Percentiles rank a stretch among this genome's conserved stretches.
phyloP scores from a whole-genome alignment of 2,113 vertebrate species.

The Theristicus caerulescens region DNA sequence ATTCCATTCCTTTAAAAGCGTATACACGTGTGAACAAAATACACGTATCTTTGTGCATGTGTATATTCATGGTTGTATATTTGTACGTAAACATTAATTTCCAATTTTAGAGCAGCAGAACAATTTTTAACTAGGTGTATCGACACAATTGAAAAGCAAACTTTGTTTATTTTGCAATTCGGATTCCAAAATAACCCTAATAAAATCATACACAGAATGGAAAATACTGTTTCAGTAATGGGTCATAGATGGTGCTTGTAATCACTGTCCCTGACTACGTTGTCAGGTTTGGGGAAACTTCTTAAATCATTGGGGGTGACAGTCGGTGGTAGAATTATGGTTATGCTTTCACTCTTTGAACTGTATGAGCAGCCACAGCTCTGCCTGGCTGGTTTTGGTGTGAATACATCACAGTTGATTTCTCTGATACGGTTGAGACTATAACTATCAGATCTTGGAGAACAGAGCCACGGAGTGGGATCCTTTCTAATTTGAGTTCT shows the following conservation, averaged over 20 bases:
- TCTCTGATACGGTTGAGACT: background rate
- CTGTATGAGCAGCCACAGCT: background rate
- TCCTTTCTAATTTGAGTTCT: background rate
- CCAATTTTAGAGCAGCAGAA: background rate
- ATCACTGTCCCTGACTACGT: background rate
- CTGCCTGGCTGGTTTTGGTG: background rate
- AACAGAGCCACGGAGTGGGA: background rate
- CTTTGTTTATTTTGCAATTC: background rate
- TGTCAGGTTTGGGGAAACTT: background rate
- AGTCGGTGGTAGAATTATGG: background rate
- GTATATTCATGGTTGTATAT: background rate
- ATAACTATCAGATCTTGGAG: background rate
- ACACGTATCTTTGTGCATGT: background rate
- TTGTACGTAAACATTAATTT: background rate
- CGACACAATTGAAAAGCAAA: background rate
- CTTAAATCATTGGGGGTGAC: background rate
- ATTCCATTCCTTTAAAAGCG: background rate
- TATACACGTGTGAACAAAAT: background rate
- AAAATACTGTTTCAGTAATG: background rate
- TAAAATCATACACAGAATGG: background rate
- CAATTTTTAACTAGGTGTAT: background rate
- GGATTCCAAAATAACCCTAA: background rate
- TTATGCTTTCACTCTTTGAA: background rate
- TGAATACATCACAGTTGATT: background rate
- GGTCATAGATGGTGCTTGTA: background rate